phyloP scores from a whole-genome alignment of 2,888 invertebrate genomes.

The Polymixis lichenea region DNA sequence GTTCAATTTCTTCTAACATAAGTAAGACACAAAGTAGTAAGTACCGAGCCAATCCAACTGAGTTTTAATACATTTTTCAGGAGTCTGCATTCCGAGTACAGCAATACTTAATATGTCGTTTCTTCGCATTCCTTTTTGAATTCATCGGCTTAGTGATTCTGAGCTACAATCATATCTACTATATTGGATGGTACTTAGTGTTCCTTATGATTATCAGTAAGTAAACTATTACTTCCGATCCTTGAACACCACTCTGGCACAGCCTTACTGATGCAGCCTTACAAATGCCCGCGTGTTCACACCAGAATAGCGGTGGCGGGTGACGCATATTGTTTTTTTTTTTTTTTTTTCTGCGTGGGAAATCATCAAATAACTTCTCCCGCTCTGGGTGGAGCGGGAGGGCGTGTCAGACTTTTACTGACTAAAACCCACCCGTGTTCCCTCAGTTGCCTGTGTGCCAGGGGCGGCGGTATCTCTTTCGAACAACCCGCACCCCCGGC shows the following conservation, averaged over 20 bases:
- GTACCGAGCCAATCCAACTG: too few species aligned
- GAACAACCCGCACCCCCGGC: too few species aligned
- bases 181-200: conserved; percentile 77
- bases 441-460: too few species aligned
- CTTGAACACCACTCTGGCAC: too few species aligned
- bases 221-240: conserved; percentile 49
- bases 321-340: too few species aligned
- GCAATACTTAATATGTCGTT: conserved; percentile 71
- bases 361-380: too few species aligned
- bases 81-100: conserved; percentile 49
- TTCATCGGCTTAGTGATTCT: conserved; percentile 56
- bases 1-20: not conserved
- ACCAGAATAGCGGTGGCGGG: not conserved
- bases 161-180: conserved; percentile 64
- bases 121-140: conserved; percentile 70
- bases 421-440: too few species aligned
- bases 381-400: too few species aligned
- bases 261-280: too few species aligned
- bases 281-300: not conserved
- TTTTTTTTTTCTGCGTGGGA: too few species aligned
- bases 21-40: not conserved
- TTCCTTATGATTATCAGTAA: conserved; percentile 75
- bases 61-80: conserved; percentile 63
- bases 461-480: too few species aligned
- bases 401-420: too few species aligned